These are phyloP conservation scores for Philaethria dido DNA, from an alignment of 2,888 invertebrate genomes.

Conservation along the genomic window DNA sequence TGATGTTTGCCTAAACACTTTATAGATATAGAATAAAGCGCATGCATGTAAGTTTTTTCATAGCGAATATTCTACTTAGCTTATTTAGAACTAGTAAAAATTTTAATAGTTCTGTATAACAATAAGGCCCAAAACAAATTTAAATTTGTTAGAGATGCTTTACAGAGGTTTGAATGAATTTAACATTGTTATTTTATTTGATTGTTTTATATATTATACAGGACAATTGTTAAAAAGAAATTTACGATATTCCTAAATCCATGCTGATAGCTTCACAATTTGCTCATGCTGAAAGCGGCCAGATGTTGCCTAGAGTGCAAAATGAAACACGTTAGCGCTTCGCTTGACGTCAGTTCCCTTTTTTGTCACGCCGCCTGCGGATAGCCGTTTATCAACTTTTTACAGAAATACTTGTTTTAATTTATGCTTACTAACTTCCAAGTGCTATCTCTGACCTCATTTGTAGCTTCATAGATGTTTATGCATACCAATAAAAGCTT, in stretches of 20 bases:
- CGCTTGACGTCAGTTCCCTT: constrained; percentile 73
- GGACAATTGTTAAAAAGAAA: constrained; percentile 24
- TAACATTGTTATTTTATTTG: not conserved
- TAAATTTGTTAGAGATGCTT: not conserved
- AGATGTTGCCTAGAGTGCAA: constrained; percentile 76
- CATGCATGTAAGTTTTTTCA: not conserved
- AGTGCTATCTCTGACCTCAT: constrained; percentile 78
- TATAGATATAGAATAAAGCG: not conserved
- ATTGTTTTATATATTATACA: not conserved
- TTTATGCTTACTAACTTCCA: constrained; percentile 79
- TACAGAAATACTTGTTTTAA: constrained; percentile 80
- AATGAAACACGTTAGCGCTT: constrained; percentile 80
- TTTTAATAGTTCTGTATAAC: too few species aligned
- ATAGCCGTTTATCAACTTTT: constrained; percentile 82
- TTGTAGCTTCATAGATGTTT: constrained; percentile 54
- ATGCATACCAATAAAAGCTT: constrained; percentile 29
- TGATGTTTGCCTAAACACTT: constrained; percentile 33
- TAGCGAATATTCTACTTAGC: not conserved
- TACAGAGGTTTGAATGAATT: too few species aligned
- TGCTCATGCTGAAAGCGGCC: constrained; percentile 65
- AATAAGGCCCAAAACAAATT: too few species aligned
- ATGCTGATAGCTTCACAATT: constrained; percentile 45
- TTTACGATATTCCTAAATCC: constrained; percentile 36
- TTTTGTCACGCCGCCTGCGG: constrained; percentile 76
- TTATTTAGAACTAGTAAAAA: too few species aligned